Conservation (phyloP, 2,113 vertebrate species). For the Rhagologus leucostigma region DNA sequence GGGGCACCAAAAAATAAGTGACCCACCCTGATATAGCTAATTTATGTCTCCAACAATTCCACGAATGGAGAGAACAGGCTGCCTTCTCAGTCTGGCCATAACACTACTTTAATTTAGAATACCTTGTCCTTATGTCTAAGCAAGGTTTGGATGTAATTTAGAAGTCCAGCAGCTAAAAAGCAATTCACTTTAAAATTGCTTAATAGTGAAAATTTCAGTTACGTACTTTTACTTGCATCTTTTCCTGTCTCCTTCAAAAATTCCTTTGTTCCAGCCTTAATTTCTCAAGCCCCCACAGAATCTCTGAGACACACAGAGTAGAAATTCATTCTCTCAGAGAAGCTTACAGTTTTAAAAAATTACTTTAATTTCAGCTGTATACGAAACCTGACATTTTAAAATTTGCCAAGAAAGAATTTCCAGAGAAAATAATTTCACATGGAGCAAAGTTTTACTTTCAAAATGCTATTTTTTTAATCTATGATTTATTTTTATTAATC, state of each 20-base stretch:
- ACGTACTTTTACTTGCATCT: background rate
- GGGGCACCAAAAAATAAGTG: background rate
- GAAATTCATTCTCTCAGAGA: background rate
- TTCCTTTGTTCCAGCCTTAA: background rate
- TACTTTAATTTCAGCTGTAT: background rate
- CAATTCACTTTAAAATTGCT: background rate
- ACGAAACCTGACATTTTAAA: background rate
- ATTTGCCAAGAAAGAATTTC: background rate
- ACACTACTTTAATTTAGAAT: background rate
- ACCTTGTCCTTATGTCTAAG: background rate
- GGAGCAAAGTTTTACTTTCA: background rate
- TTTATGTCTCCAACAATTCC: background rate
- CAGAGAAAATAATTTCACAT: background rate
- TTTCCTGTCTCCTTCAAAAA: background rate
- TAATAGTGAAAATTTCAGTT: background rate
- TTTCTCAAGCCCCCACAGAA: background rate
- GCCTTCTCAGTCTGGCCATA: background rate
- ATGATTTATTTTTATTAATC: background rate
- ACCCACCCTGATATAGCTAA: background rate
- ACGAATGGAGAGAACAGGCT: background rate
- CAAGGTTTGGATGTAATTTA: background rate
- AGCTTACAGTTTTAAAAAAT: background rate
- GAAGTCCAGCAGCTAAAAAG: background rate
- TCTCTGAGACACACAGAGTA: background rate
- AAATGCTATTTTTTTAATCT: background rate